Evolutionary conservation across 2,113 vertebrate genomes (phyloP).

Genomic region (Rhipidura dahli): DNA sequence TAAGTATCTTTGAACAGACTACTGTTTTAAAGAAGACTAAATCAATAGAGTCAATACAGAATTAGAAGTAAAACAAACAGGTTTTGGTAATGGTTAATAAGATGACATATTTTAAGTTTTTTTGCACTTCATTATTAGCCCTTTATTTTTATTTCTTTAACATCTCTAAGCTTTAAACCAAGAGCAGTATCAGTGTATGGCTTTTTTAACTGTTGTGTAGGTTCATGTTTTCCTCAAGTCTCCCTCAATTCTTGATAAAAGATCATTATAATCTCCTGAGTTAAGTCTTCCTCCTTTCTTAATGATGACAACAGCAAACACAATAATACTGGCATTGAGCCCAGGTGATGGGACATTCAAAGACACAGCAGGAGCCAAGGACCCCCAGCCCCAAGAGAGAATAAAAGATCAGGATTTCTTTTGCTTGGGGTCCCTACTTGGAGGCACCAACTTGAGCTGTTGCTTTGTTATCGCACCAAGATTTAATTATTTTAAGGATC

Average conservation of each 20-base stretch:
- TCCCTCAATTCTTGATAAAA: background rate
- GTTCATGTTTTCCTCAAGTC: background rate
- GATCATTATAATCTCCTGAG: background rate
- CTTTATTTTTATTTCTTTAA: background rate
- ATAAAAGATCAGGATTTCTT: background rate
- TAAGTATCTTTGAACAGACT: background rate
- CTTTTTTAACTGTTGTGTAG: background rate
- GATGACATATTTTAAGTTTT: background rate
- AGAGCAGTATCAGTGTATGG: background rate
- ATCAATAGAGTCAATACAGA: background rate
- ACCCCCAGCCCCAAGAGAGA: background rate
- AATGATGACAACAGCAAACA: background rate
- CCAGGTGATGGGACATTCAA: background rate
- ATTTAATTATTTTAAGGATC: background rate
- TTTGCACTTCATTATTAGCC: background rate
- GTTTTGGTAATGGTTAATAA: background rate
- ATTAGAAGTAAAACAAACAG: background rate
- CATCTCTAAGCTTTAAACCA: background rate
- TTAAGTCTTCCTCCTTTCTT: background rate
- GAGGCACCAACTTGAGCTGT: background rate
- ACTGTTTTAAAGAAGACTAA: background rate
- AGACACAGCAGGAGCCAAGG: background rate
- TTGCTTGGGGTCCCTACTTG: background rate
- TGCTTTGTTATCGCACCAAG: background rate
- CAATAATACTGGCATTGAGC: background rate